These are phyloP conservation scores for Drosophila takahashii DNA, from an alignment of 1,140 invertebrate genomes.

Conservation along the genomic window DNA sequence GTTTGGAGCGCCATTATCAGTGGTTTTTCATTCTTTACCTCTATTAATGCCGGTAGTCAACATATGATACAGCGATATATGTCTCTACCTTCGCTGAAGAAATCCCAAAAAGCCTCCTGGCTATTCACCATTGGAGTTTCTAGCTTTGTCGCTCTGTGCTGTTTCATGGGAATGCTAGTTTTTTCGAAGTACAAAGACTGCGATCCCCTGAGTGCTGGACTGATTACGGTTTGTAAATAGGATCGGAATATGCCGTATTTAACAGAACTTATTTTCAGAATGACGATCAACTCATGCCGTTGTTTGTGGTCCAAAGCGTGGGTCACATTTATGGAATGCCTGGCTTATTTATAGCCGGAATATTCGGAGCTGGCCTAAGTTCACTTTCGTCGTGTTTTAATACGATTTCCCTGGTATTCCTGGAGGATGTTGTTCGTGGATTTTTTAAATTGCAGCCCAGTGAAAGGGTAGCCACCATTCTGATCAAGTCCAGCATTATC, in stretches of 20 bases:
- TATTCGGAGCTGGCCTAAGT: constrained; percentile 91
- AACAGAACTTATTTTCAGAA: constrained; percentile 50
- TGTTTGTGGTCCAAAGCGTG: constrained; percentile 89
- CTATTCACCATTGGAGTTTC: constrained; percentile 88
- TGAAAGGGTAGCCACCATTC: constrained; percentile 87
- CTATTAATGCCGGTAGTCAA: constrained; percentile 93
- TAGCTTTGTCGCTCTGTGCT: constrained; percentile 60
- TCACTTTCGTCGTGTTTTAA: constrained; percentile 93
- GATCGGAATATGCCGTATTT: neutral
- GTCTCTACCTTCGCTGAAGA: constrained; percentile 88
- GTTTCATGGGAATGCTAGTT: constrained; percentile 90
- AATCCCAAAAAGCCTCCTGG: constrained; percentile 87
- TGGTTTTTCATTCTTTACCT: constrained; percentile 91
- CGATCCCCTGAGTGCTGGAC: constrained; percentile 89
- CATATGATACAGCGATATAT: constrained; percentile 94
- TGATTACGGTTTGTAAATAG: constrained; percentile 58
- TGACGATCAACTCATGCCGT: constrained; percentile 90
- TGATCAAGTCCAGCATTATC: constrained; percentile 89
- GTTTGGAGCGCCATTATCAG: constrained; percentile 93
- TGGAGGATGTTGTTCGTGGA: constrained; percentile 92
- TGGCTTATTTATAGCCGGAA: constrained; percentile 91
- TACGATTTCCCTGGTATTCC: constrained; percentile 91
- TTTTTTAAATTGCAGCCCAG: constrained; percentile 87
- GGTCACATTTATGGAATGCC: constrained; percentile 89
- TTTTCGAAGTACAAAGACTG: constrained; percentile 90